Evolutionary conservation across 1,140 invertebrate genomes (phyloP), one percentile per base, ranked within the genome.

Genomic region (Melipona quadrifasciata): DNA sequence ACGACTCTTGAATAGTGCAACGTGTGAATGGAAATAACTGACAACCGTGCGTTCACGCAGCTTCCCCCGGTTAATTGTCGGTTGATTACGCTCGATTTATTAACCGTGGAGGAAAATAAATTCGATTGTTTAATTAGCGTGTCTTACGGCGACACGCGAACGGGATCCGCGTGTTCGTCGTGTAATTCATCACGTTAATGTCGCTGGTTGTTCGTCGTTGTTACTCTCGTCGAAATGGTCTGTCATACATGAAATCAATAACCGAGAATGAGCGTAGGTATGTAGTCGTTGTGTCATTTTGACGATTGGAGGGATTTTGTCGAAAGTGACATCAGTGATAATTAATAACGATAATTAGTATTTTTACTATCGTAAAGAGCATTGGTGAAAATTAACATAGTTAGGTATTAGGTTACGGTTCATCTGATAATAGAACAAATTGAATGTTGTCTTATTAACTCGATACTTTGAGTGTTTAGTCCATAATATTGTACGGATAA

Each of bases 11-110:
- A 84, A 84, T 84, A 79, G 82, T n/a, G n/a, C 75, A 79, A 84
- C 76, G 82, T 71, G 76, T 70, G 82, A 84, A 84, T 84, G 76
- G 76, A 72, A 84, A 84, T 84, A 84, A 84, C 75, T 83, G 65
- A 53, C 75, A 67, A 39, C 57, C 39, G 8, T 79, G 67, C 24
- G 67, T 64, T 70, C 82, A 14, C 21, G 19, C 21, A 53, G 39
- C 17, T 31, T 16, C 39, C 39, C 39, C 34, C 19, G 27, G 82
- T 79, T 84, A 84, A 84, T 84, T 84, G 67, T 79, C 21, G 73
- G 64, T 57, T 77, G 73, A 75, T 82, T 77, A 77, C 64, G 14
- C 27, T 5, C 47, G 47, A 84, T 84, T 79, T 84, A 79, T 79
- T 79, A 79, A 11, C 39, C 75, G 10, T 47, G 16, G 8, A 31